phyloP scores from a whole-genome alignment of 1,140 invertebrate species.

The Drosophila biarmipes region DNA sequence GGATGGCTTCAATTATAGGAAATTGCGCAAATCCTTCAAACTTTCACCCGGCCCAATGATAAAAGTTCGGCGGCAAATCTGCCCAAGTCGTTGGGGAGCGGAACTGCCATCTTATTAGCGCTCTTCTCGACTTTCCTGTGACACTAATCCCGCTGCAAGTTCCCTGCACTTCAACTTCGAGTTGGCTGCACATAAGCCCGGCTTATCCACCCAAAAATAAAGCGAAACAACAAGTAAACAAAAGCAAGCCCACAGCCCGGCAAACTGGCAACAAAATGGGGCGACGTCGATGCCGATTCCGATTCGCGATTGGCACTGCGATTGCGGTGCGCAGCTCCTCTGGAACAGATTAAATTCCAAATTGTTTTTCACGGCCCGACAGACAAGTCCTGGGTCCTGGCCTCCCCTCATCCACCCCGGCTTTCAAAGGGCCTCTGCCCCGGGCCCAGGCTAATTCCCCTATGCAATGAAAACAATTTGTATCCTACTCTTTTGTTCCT shows the following conservation, averaged over 20 bases:
- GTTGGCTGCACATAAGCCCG: slow-evolving; percentile 72
- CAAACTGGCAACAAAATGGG: slow-evolving; percentile 28
- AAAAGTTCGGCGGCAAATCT: slow-evolving; percentile 38
- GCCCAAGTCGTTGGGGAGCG: slow-evolving; percentile 29
- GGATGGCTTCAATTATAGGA: slow-evolving; percentile 65
- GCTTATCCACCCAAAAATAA: slow-evolving; percentile 37
- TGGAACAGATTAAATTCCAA: slow-evolving; percentile 69
- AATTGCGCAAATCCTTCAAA: slow-evolving; percentile 76
- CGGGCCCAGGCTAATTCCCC: slow-evolving; percentile 62
- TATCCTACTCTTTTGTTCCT: slow-evolving; percentile 16
- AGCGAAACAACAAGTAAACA: slow-evolving; percentile 40
- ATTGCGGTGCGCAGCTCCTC: slow-evolving; percentile 43
- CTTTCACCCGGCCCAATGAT: slow-evolving; percentile 47
- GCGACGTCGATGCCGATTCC: slow-evolving; percentile 19
- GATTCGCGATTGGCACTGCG: slow-evolving; percentile 26
- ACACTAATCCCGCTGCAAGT: slow-evolving; percentile 60
- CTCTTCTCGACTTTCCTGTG: slow-evolving; percentile 57
- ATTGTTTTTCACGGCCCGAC: slow-evolving; percentile 61
- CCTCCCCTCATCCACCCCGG: background rate
- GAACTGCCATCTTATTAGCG: slow-evolving; percentile 72
- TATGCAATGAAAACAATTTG: slow-evolving; percentile 71
- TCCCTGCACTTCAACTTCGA: slow-evolving; percentile 66
- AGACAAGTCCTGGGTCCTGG: slow-evolving; percentile 16
- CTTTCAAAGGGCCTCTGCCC: background rate
- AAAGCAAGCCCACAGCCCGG: background rate